Conservation (phyloP, 2,888 invertebrate species). For the Zhengitettix transpicula region DNA sequence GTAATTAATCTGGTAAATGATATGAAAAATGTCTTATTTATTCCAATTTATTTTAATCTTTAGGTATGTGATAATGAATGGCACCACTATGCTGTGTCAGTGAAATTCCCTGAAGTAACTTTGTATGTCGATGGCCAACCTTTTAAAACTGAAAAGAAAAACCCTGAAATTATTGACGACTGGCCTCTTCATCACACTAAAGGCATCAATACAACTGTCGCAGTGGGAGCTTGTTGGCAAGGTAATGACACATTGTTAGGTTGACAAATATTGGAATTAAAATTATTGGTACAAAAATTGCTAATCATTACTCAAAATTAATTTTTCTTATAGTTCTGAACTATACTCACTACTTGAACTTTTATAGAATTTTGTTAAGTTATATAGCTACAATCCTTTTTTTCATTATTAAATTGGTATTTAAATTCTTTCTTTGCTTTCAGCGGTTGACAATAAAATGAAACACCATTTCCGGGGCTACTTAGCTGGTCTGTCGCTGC, state of each 20-base stretch:
- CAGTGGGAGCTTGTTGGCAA: slow-evolving; percentile 97
- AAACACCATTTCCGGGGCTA: slow-evolving; percentile 83
- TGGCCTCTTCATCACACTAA: slow-evolving; percentile 96
- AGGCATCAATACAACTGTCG: slow-evolving; percentile 81
- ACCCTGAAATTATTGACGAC: slow-evolving; percentile 96
- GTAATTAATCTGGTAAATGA: too few species aligned
- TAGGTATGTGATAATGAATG: slow-evolving; percentile 92
- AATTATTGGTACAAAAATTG: too few species aligned
- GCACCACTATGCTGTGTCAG: slow-evolving; percentile 94
- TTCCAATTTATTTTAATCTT: slow-evolving; percentile 6
- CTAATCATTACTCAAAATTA: too few species aligned
- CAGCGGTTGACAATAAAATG: slow-evolving; percentile 76
- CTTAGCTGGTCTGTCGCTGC: slow-evolving; percentile 68
- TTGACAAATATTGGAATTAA: too few species aligned
- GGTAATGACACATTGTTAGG: slow-evolving; percentile 28
- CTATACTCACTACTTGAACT: too few species aligned
- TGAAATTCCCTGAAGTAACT: slow-evolving; percentile 80
- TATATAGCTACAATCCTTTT: too few species aligned
- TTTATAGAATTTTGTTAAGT: too few species aligned
- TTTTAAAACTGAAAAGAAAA: slow-evolving; percentile 49
- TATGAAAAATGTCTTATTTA: not conserved
- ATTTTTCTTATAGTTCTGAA: too few species aligned
- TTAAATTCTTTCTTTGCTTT: not conserved
- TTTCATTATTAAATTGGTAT: too few species aligned
- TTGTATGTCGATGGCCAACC: slow-evolving; percentile 77